These are phyloP conservation scores for Luscinia megarhynchos DNA, from an alignment of 2,797 vertebrate genomes.

Conservation along the genomic window DNA sequence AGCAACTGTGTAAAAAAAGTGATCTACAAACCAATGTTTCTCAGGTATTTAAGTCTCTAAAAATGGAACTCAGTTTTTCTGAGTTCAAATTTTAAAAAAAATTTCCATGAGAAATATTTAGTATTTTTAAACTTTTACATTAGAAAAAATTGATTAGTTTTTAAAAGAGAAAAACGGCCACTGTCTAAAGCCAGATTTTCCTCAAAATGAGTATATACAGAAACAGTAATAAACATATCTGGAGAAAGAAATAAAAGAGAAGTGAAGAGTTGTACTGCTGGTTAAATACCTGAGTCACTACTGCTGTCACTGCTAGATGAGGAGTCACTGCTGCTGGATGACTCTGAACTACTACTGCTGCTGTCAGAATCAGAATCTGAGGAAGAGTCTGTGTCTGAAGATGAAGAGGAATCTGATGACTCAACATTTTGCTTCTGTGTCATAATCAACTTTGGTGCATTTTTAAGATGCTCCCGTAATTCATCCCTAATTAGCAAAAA, in stretches of 20 bases:
- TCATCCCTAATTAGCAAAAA: slow-evolving; percentile 85
- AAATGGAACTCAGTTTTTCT: background rate
- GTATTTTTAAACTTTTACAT: background rate
- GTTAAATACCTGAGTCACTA: slow-evolving; percentile 75
- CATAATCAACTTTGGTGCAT: slow-evolving; percentile 96
- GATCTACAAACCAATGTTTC: background rate
- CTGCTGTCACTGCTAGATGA: slow-evolving; percentile 76
- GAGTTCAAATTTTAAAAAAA: background rate
- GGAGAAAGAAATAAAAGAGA: background rate
- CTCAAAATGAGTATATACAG: background rate
- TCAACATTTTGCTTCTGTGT: slow-evolving; percentile 95
- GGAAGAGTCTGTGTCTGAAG: slow-evolving; percentile 81
- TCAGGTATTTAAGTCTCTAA: background rate
- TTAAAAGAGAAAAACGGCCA: background rate
- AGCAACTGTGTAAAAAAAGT: background rate
- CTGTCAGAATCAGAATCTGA: slow-evolving; percentile 78
- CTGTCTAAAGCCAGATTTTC: background rate
- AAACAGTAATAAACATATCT: background rate
- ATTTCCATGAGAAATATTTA: background rate
- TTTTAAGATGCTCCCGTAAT: slow-evolving; percentile 95
- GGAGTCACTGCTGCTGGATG: slow-evolving; percentile 80
- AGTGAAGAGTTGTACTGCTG: background rate
- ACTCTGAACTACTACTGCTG: slow-evolving; percentile 83
- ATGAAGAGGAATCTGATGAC: slow-evolving; percentile 84
- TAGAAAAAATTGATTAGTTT: background rate